Percentiles rank a stretch among this genome's conserved stretches.
Evolutionary conservation across 2,113 vertebrate species (phyloP).

Genomic region (Campylomormyrus tamandua): DNA sequence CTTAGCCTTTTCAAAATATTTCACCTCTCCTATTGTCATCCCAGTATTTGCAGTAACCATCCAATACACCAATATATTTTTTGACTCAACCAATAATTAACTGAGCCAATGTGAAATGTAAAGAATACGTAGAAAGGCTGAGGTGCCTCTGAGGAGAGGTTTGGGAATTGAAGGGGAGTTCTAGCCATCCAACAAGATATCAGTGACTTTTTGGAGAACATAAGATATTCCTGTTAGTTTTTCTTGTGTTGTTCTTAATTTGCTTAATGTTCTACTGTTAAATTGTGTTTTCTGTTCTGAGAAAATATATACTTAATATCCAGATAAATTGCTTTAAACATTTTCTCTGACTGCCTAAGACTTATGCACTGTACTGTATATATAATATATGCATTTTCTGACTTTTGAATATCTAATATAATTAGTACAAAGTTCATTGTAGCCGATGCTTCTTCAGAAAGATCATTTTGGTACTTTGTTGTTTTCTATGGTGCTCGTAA

Average conservation of each 20-base stretch:
- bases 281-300: neutral
- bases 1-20: neutral
- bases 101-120: too few relatives aligned
- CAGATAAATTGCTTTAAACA: neutral
- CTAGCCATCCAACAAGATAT: neutral
- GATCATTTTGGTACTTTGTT: neutral
- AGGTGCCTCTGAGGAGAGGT: neutral
- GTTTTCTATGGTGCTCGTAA: neutral
- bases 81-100: neutral
- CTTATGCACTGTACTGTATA: neutral
- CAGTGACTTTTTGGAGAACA: neutral
- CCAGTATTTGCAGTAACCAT: neutral
- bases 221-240: neutral
- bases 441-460: neutral
- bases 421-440: neutral
- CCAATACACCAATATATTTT: neutral
- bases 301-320: neutral
- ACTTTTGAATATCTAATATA: neutral
- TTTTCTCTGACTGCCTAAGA: neutral
- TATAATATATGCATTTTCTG: neutral
- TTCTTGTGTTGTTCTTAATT: neutral
- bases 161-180: neutral
- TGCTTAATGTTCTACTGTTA: neutral
- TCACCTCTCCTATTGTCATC: neutral
- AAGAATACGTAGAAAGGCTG: neutral